These are phyloP conservation scores for Aphelocoma californica DNA, from an alignment of 2,797 vertebrate genomes.

Conservation along the genomic window DNA sequence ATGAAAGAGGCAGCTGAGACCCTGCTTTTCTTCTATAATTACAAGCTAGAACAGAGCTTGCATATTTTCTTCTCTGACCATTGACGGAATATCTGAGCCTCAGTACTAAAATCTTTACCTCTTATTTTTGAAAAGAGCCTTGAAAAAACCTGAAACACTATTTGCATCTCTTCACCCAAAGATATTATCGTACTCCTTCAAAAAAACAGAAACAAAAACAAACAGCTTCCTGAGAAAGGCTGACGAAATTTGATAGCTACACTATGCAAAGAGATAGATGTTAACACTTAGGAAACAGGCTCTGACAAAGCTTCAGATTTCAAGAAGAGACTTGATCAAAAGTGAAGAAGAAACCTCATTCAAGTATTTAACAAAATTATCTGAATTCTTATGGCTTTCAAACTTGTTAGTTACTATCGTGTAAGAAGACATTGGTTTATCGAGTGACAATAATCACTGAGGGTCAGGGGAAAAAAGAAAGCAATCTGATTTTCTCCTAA, in stretches of 20 bases:
- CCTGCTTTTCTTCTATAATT: background rate
- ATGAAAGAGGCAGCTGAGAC: background rate
- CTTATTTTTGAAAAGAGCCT: background rate
- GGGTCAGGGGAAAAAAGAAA: background rate
- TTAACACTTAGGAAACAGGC: background rate
- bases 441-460: background rate
- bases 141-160: background rate
- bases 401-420: rapidly evolving
- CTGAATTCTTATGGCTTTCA: background rate
- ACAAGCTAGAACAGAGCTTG: background rate
- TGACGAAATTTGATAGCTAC: background rate
- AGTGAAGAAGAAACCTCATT: background rate
- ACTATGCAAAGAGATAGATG: background rate
- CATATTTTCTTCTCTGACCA: background rate
- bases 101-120: background rate
- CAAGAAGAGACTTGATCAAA: background rate
- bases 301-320: background rate
- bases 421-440: background rate
- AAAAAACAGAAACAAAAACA: background rate
- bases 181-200: background rate
- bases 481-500: background rate
- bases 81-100: background rate
- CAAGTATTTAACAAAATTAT: background rate
- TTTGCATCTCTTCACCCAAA: background rate
- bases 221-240: background rate